Percentiles rank a stretch among this genome's conserved stretches.
phyloP scores from a whole-genome alignment of 2,888 invertebrate genomes.

The Linnaemya vulpina region DNA sequence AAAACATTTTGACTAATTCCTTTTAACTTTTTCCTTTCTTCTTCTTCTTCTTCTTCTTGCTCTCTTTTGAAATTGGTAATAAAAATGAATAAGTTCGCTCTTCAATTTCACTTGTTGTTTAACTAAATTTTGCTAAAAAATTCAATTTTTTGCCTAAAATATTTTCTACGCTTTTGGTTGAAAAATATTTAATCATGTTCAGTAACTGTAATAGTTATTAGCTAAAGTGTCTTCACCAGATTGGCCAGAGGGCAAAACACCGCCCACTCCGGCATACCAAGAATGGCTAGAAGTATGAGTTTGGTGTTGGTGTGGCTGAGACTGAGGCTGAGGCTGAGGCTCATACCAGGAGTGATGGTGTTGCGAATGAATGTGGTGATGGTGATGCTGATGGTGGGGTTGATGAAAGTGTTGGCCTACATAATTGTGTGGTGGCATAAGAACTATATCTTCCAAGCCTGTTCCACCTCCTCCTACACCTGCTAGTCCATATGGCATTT shows the following conservation, averaged over 20 bases:
- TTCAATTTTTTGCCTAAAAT: slow-evolving; percentile 66
- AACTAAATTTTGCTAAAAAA: slow-evolving; percentile 65
- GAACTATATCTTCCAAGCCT: slow-evolving; percentile 65
- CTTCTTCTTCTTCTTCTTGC: slow-evolving; percentile 25
- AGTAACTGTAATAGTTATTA: slow-evolving; percentile 71
- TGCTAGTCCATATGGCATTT: slow-evolving; percentile 74
- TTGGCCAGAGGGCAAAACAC: slow-evolving; percentile 41
- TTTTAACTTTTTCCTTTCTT: slow-evolving; percentile 26
- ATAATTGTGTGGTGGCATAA: slow-evolving; percentile 72
- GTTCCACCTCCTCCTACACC: slow-evolving; percentile 49
- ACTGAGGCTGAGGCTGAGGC: slow-evolving; percentile 31
- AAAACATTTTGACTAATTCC: slow-evolving; percentile 70
- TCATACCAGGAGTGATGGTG: slow-evolving; percentile 55
- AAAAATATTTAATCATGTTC: slow-evolving; percentile 63
- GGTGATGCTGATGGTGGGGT: slow-evolving; percentile 48
- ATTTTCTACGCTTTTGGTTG: slow-evolving; percentile 59
- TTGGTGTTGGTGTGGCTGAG: slow-evolving; percentile 49
- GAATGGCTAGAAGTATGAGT: slow-evolving; percentile 28
- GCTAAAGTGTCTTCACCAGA: slow-evolving; percentile 60
- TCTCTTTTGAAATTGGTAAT: slow-evolving; percentile 44
- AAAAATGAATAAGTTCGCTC: slow-evolving; percentile 29
- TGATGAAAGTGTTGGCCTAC: slow-evolving; percentile 49
- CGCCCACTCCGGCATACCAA: slow-evolving; percentile 54
- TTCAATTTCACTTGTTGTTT: slow-evolving; percentile 43
- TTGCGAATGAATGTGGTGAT: slow-evolving; percentile 26